Base-by-base conservation (phyloP, 2,113 vertebrate genomes). In the Amphiprion percula region DNA sequence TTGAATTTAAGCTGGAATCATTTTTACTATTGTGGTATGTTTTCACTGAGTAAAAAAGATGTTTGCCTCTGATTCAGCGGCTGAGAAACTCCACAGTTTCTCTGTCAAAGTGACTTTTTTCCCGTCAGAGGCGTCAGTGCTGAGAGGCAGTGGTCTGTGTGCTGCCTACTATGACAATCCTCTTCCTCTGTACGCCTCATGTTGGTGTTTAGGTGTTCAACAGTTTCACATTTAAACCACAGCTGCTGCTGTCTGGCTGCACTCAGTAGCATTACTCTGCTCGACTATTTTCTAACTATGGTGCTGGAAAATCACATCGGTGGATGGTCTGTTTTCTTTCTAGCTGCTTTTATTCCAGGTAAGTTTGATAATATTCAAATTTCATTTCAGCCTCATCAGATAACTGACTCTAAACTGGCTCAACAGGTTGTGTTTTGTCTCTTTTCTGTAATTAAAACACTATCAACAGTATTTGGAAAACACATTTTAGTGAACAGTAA, bases 281-380 rank as follows among this genome's bases (percentile, higher is more conserved):
- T 60, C 9, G 47, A 2, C 10, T 58, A 16, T 67, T n/a, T 39
- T 53, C 8, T 4, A 12, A 53, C n/a, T 6, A 79, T 53, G 54
- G 54, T 46, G 80, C 28, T 23, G 0, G 60, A 2, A 10, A 2
- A 0, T 68, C 59, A 17, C 11, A 5, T 1, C 10, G 10, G 50
- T 1, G 47, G 8, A 39, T 77, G 84, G 61, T 17, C 4, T 44
- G 26, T 89, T 28, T 16, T 90, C 53, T 15, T 90, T 46, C 60
- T 90, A 47, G 67, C 63, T 69, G 77, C 73, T 68, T 3, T 81
- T 0, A 4, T 87, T 79, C n/a, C 78, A 39, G 87, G 91, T 92
- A 56, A 68, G 80, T 76, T 30, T 46, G 19, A 55, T n/a, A 1
- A 62, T 19, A 44, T 68, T 75, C 3, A 23, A 0, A 53, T 71